Evolutionary conservation across 2,113 vertebrate species (phyloP), one percentile per base, ranked within the genome.

Genomic region (Sterrhoptilus dennistouni): DNA sequence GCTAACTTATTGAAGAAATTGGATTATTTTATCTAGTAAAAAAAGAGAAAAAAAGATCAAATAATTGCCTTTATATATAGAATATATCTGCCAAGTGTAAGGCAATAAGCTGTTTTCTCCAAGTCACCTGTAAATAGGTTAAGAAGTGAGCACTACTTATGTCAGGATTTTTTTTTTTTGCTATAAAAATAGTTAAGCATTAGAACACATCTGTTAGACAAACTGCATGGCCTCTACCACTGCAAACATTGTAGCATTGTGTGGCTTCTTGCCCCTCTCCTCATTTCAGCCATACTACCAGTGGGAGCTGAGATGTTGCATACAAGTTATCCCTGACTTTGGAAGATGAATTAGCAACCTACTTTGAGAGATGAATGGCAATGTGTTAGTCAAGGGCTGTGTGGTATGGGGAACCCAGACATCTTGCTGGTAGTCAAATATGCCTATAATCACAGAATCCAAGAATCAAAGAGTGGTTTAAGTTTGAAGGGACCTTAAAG

Each of bases 221-320:
- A 47, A 5, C 9, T 74, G 9, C 19, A 31, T 25, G 49, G 31
- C 20, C 14, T 56, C 27, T 79, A 8, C 21, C 54, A 65, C 40
- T 56, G 22, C 5, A 78, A 61, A 3, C 8, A 44, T 14, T 40
- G 38, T 25, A 42, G 16, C 16, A 17, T 25, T 21, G 13, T 45
- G 29, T 40, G 70, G 11, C 9, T 0, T 0, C 28, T 52, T 87
- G 12, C 5, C 11, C 3, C 24, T 3, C 40, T 83, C 29, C 36
- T 69, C 25, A 10, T 38, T 61, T 47, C 9, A n/a, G 47, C 53
- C 11, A 2, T 22, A 38, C 9, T 8, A 8, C 21, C n/a, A 1
- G 6, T 42, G 87, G 54, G 18, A 76, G 25, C 36, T 54, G 47
- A 27, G 40, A 35, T 31, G 17, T 2, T 54, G 14, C 8, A 7